Base-by-base conservation (phyloP, 1,140 invertebrate species). In the Drosophila yakuba region DNA sequence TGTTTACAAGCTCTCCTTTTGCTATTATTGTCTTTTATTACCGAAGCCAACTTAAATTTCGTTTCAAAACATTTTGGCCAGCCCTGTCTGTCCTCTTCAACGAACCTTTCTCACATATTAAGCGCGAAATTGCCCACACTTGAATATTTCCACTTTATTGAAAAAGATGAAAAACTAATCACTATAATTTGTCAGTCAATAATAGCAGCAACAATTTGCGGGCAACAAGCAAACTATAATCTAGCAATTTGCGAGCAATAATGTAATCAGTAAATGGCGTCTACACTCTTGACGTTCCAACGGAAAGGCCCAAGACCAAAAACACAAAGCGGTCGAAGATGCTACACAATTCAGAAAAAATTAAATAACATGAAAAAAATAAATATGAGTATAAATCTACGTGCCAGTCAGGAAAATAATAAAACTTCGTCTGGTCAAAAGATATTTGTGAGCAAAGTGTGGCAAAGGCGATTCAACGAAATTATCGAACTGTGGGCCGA, bases 221-320 rank as follows among this genome's bases (percentile, higher is more conserved):
- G 58, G 44, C 52, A 66, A 75, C 73, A 68, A 74, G 69, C 50
- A 82, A 71, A 86, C 71, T 72, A 78, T 81, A 85, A 89, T 89
- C 85, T 88, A 85, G 78, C 86, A 89, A 89, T 89, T 89, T 89
- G 74, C 85, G 69, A 61, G 84, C 77, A 78, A 89, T 89, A 89
- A 84, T 89, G 77, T 89, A 88, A 88, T 88, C 83, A 88, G 83
- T 73, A 86, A 83, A 86, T 88, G 88, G 72, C 84, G 76, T 83
- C 83, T 88, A 83, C 81, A 85, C 74, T 85, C 58, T 82, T 41
- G 41, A 56, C 39, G 38, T 38, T 14, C 55, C 55, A 54, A 78
- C 73, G 63, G 72, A 48, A 59, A 41, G 20, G 50, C 11, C 23
- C 17, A 51, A 66, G 76, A 54, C 66, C 59, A 32, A 80, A 63